phyloP scores from a whole-genome alignment of 2,113 vertebrate genomes.

The Phalacrocorax pelagicus region DNA sequence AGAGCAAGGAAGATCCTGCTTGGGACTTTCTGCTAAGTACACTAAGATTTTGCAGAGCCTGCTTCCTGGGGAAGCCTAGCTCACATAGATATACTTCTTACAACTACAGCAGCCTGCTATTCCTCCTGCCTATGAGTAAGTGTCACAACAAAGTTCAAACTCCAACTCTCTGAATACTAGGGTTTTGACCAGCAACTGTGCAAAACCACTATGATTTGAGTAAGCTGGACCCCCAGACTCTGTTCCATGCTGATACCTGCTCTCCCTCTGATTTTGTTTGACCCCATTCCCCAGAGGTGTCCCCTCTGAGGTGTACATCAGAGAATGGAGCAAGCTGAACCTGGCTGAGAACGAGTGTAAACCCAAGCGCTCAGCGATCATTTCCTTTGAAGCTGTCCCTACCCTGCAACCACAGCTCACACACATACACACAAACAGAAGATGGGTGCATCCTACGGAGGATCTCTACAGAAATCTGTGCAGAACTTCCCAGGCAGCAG shows the following conservation, averaged over 20 bases:
- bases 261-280: not conserved
- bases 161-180: not conserved
- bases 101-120: not conserved
- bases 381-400: not conserved
- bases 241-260: not conserved
- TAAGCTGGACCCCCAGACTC: not conserved
- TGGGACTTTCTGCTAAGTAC: not conserved
- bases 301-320: not conserved
- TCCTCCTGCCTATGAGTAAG: not conserved
- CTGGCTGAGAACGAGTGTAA: not conserved
- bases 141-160: not conserved
- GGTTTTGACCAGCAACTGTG: not conserved
- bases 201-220: not conserved
- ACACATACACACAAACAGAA: not conserved
- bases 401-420: not conserved
- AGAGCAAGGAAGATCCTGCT: not conserved
- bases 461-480: not conserved
- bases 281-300: not conserved
- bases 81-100: rapidly evolving
- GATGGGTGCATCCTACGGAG: rapidly evolving
- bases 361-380: not conserved
- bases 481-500: not conserved
- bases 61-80: not conserved
- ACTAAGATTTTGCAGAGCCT: not conserved
- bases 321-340: not conserved